Conservation (phyloP, 2,113 vertebrate genomes). For the Panthera uncia region DNA sequence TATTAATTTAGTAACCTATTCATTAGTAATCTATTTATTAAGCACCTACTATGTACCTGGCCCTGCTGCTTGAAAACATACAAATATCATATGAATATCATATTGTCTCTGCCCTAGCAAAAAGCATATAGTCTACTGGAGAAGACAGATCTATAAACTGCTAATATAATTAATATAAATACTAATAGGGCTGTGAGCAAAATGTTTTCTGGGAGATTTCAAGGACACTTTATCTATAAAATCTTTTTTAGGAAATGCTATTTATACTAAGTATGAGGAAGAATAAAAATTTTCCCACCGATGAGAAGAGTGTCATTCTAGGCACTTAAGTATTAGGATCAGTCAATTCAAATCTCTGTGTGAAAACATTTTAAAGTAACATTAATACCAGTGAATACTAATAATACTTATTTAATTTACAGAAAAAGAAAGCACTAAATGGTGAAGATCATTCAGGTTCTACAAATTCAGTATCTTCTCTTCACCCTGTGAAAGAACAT, state of each 20-base stretch:
- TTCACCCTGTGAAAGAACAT: constrained; percentile 91
- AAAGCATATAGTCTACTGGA: not conserved
- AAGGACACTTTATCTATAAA: not conserved
- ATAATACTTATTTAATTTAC: constrained; percentile 55
- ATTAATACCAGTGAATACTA: constrained; percentile 3
- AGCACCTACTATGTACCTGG: not conserved
- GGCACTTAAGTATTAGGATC: not conserved
- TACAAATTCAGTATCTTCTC: constrained; percentile 70
- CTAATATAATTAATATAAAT: not conserved
- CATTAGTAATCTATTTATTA: not conserved
- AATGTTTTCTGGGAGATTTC: not conserved
- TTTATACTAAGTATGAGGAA: not conserved
- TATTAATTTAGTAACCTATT: not conserved
- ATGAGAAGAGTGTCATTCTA: not conserved
- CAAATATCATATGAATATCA: not conserved
- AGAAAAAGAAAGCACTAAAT: constrained; percentile 78
- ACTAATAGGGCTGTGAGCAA: not conserved
- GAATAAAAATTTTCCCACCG: not conserved
- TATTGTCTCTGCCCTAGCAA: not conserved
- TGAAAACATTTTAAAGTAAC: constrained; percentile 35
- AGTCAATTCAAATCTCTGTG: not conserved
- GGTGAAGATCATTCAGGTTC: constrained; percentile 55
- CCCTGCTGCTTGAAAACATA: not conserved
- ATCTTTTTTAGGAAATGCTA: not conserved
- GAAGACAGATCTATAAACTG: constrained; percentile 3